Percentiles rank a stretch among this genome's conserved stretches.
These are phyloP conservation scores for Troides helena DNA, from an alignment of 2,888 invertebrate species.

Conservation along the genomic window DNA sequence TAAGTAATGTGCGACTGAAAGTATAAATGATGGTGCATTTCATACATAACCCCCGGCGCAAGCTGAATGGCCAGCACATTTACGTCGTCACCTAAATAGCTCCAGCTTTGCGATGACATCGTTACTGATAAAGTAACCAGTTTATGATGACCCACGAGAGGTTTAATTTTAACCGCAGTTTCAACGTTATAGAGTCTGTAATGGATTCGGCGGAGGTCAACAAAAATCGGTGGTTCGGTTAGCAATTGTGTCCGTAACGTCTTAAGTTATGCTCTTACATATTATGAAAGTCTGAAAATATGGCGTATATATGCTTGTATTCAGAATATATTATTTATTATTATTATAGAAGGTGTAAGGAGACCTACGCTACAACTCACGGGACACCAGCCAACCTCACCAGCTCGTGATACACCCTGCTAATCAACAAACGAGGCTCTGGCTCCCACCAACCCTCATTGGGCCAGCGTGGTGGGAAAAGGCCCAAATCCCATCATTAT, in stretches of 20 bases:
- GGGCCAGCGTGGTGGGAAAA: no score
- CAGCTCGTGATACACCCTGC: no score
- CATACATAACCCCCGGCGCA: not conserved
- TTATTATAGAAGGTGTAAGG: no score
- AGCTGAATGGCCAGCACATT: slow-evolving; percentile 14
- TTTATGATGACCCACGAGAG: not conserved
- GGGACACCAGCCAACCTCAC: no score
- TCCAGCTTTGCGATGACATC: slow-evolving; percentile 5
- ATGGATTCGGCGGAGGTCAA: not conserved
- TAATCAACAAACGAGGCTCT: no score
- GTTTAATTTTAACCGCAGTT: not conserved
- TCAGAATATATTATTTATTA: no score
- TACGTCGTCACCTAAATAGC: slow-evolving; percentile 3
- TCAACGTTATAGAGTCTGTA: not conserved
- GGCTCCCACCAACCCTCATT: no score
- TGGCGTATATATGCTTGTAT: no score
- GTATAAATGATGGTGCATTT: slow-evolving; percentile 3
- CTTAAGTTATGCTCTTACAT: slow-evolving; percentile 1
- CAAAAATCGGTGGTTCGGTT: not conserved
- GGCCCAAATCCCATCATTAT: no score
- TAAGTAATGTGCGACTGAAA: not conserved
- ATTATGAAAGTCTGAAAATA: not conserved
- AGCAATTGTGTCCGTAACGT: not conserved
- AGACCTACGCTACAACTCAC: no score
- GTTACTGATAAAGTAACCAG: slow-evolving; percentile 10